phyloP scores from a whole-genome alignment of 1,140 invertebrate species.

The Drosophila ambigua region DNA sequence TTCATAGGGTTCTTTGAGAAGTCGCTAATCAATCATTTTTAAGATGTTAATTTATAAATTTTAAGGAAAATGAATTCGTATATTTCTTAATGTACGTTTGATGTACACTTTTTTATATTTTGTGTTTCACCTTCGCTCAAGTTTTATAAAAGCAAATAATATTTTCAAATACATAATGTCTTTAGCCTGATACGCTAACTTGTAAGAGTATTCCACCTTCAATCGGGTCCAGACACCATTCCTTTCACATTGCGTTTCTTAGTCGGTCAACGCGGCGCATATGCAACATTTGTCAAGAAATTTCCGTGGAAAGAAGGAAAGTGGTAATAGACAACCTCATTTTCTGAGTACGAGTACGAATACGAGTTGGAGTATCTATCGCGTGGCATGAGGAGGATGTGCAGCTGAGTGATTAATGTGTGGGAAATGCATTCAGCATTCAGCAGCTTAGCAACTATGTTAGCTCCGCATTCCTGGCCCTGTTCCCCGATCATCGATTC shows the following conservation, averaged over 20 bases:
- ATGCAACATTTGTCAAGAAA: conserved; percentile 66
- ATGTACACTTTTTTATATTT: too few relatives aligned
- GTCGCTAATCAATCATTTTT: too few relatives aligned
- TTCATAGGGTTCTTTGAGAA: too few relatives aligned
- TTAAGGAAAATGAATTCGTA: background rate
- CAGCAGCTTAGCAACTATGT: background rate
- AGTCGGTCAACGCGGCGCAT: conserved; percentile 56
- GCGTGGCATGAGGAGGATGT: conserved; percentile 55
- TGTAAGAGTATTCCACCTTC: conserved; percentile 21
- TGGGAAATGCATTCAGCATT: too few relatives aligned
- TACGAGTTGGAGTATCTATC: conserved; percentile 18
- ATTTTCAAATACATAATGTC: too few relatives aligned
- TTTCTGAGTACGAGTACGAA: background rate
- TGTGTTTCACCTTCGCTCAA: background rate
- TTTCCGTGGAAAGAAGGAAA: conserved; percentile 9
- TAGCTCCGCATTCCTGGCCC: conserved; percentile 31
- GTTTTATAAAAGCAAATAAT: too few relatives aligned
- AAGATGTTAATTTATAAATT: too few relatives aligned
- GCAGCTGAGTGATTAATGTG: conserved; percentile 50
- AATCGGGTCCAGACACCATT: background rate
- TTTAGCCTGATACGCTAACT: background rate
- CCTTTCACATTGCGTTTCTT: conserved; percentile 37
- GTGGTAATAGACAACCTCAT: conserved; percentile 22
- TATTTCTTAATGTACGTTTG: too few relatives aligned
- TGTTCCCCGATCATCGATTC: conserved; percentile 6